Conservation (phyloP, 1,140 invertebrate genomes). For the Drosophila takahashii region DNA sequence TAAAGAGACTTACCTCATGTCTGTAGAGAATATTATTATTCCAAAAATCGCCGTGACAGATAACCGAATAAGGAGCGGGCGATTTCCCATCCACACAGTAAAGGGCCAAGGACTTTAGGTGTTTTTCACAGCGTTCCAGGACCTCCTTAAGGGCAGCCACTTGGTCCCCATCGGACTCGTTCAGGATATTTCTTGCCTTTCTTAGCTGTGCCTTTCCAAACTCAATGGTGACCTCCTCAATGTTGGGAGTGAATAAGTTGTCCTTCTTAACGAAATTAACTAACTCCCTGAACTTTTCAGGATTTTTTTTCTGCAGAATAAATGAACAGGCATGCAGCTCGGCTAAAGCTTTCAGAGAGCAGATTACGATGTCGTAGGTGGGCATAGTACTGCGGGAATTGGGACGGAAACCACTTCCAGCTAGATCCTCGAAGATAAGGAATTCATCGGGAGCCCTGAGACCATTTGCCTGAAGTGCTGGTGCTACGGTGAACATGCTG, state of each 20-base stretch:
- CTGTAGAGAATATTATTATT: constrained; percentile 70
- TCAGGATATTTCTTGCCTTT: constrained; percentile 37
- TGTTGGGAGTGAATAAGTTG: constrained; percentile 54
- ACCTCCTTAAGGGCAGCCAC: constrained; percentile 21
- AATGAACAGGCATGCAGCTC: constrained; percentile 66
- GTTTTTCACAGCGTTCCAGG: constrained; percentile 38
- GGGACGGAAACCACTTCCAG: constrained; percentile 16
- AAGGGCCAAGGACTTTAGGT: constrained; percentile 52
- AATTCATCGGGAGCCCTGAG: constrained; percentile 50
- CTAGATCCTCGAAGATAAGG: constrained; percentile 64
- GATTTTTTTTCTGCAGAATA: constrained; percentile 40
- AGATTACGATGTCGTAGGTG: constrained; percentile 54
- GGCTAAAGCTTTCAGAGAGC: constrained; percentile 51
- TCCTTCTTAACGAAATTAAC: constrained; percentile 41
- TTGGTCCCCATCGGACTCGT: not conserved
- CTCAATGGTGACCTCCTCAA: constrained; percentile 57
- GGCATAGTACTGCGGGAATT: constrained; percentile 50
- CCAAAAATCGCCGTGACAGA: constrained; percentile 75
- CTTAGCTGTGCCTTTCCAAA: constrained; percentile 63
- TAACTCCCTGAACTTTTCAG: constrained; percentile 29
- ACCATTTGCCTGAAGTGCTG: constrained; percentile 32
- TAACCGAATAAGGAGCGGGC: constrained; percentile 50
- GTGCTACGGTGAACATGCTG: constrained; percentile 31
- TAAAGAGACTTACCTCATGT: constrained; percentile 40
- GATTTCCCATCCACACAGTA: constrained; percentile 46